phyloP scores from a whole-genome alignment of 2,797 vertebrate species.

The Alfaro cultratus region DNA sequence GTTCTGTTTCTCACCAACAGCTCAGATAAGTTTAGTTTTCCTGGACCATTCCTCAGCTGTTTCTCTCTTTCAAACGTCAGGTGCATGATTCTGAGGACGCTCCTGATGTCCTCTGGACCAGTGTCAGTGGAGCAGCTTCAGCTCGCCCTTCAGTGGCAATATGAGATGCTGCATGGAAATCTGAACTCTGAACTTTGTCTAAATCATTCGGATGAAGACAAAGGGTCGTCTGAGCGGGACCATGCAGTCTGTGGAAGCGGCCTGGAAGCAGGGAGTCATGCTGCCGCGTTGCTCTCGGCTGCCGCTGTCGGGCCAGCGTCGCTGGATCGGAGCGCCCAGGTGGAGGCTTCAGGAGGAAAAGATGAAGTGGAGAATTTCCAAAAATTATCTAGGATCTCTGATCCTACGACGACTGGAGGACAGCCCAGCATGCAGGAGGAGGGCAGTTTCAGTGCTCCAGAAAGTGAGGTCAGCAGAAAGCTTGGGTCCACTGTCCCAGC shows the following conservation, averaged over 20 bases:
- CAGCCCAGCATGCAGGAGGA: conserved; percentile 49
- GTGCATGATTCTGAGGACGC: conserved; percentile 71
- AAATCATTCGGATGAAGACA: not conserved
- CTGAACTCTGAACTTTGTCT: not conserved
- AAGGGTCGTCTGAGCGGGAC: not conserved
- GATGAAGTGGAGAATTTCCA: conserved; percentile 31
- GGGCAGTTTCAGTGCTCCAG: conserved; percentile 39
- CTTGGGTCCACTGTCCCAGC: conserved; percentile 37
- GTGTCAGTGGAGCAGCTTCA: conserved; percentile 69
- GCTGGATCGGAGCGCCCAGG: conserved; percentile 33
- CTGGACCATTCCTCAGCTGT: not conserved
- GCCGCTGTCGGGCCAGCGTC: not conserved
- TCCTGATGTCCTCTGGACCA: conserved; percentile 68
- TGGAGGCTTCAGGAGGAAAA: conserved; percentile 47
- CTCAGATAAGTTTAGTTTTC: not conserved
- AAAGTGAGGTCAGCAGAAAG: conserved; percentile 41
- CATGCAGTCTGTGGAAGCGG: not conserved
- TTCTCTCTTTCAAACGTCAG: conserved; percentile 39
- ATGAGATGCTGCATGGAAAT: conserved; percentile 57
- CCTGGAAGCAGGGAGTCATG: not conserved
- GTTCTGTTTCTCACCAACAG: not conserved
- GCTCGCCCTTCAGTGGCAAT: conserved; percentile 78
- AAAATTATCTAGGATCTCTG: conserved; percentile 16
- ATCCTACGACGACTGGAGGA: conserved; percentile 13
- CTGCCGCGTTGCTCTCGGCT: not conserved